Conservation (phyloP, 2,797 vertebrate species). For the Gallinago nigripennis region DNA sequence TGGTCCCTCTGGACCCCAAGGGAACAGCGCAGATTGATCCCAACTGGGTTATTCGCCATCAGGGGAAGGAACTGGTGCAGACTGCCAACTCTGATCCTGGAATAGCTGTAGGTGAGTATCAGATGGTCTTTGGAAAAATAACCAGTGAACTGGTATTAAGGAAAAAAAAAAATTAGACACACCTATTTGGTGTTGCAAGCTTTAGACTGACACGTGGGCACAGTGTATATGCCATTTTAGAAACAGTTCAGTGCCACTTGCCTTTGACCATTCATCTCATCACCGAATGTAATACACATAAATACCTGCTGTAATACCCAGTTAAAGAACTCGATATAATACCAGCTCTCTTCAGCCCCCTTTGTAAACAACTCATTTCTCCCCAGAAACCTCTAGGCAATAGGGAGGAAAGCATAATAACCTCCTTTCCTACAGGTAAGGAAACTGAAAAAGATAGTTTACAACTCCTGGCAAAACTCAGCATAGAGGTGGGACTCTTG, state of each 20-base stretch:
- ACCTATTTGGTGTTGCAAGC: neutral
- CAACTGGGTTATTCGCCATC: slow-evolving; percentile 98
- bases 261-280: neutral
- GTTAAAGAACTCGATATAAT: neutral
- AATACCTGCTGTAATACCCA: neutral
- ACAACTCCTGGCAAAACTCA: neutral
- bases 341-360: neutral
- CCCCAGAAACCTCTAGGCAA: neutral
- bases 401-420: neutral
- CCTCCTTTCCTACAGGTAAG: neutral
- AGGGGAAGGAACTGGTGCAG: slow-evolving; percentile 97
- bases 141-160: neutral
- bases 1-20: slow-evolving; percentile 98
- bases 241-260: neutral
- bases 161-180: accelerated
- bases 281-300: neutral
- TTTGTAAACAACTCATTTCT: neutral
- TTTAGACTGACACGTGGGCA: accelerated
- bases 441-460: neutral
- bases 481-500: neutral
- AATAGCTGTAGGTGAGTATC: slow-evolving; percentile 92
- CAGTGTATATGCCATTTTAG: neutral
- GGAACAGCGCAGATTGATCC: slow-evolving; percentile 98
- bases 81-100: slow-evolving; percentile 98
- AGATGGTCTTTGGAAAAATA: neutral